Evolutionary conservation across 2,888 invertebrate species (phyloP).

Genomic region (Brenthis hecate): DNA sequence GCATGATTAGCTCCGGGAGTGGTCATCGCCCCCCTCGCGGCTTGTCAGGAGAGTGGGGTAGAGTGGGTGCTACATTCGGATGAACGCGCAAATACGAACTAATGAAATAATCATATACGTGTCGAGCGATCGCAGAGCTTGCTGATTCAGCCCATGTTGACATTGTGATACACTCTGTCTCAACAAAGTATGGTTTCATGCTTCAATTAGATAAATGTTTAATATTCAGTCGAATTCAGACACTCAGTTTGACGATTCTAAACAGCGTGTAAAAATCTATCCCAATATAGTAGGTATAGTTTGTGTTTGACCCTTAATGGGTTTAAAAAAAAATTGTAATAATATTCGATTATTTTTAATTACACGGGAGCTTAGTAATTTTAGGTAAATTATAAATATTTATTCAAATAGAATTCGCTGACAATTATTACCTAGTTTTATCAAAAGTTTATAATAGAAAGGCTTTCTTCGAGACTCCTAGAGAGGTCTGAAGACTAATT

Average conservation of each 20-base stretch:
- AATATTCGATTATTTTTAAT: no score
- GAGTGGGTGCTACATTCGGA: conserved; percentile 70
- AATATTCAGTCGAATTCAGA: conserved; percentile 59
- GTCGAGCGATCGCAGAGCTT: conserved; percentile 68
- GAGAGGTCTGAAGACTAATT: conserved; percentile 76
- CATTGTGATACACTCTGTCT: conserved; percentile 41
- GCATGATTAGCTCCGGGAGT: conserved; percentile 81
- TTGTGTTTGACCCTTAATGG: no score
- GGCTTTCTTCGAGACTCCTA: conserved; percentile 53
- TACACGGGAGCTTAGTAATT: no score
- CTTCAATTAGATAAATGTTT: conserved; percentile 58
- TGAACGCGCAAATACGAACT: conserved; percentile 78
- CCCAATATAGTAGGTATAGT: no score
- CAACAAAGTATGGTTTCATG: conserved; percentile 34
- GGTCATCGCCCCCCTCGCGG: conserved; percentile 68
- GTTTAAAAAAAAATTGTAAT: no score
- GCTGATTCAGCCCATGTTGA: conserved; percentile 66
- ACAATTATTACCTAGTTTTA: conserved; percentile 3
- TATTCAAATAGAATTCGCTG: background rate
- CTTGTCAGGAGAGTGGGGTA: conserved; percentile 41
- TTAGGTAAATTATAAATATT: background rate
- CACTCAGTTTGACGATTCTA: conserved; percentile 25
- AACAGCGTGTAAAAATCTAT: no score
- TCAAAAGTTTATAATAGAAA: conserved; percentile 39
- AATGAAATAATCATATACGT: conserved; percentile 83